These are phyloP conservation scores for Allolobophora icterica DNA, from an alignment of 2,888 invertebrate genomes.

Conservation along the genomic window DNA sequence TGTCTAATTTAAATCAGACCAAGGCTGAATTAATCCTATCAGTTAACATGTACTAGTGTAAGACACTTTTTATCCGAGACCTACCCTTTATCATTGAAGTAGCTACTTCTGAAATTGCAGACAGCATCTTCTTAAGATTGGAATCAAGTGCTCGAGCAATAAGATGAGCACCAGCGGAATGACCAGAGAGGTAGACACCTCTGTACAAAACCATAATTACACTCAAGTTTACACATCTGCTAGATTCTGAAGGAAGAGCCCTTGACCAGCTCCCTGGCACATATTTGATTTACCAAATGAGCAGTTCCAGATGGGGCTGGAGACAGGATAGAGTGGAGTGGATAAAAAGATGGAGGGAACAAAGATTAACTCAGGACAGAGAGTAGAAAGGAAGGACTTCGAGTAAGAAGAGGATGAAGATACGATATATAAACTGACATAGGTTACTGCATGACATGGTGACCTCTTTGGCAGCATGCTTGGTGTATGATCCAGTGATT, in stretches of 20 bases:
- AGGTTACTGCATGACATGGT: too few species aligned
- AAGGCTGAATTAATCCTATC: background rate
- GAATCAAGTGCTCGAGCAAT: background rate
- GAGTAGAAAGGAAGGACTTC: background rate
- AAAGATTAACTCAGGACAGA: background rate
- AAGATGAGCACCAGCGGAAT: constrained; percentile 18
- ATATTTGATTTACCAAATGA: background rate
- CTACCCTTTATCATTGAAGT: background rate
- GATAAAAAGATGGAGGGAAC: background rate
- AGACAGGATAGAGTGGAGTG: background rate
- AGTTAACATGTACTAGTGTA: background rate
- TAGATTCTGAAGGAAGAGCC: background rate
- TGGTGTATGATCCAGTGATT: too few species aligned
- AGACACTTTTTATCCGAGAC: background rate
- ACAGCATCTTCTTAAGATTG: background rate
- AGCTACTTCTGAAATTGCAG: background rate
- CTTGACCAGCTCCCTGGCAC: background rate
- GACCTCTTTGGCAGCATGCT: too few species aligned
- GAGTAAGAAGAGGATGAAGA: background rate
- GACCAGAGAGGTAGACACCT: background rate
- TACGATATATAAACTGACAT: background rate
- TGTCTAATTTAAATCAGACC: too few species aligned
- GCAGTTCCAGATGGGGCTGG: background rate
- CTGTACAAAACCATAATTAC: background rate
- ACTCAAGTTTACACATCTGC: too few species aligned